Conservation (phyloP, 2,797 vertebrate species). For the Coendou prehensilis region DNA sequence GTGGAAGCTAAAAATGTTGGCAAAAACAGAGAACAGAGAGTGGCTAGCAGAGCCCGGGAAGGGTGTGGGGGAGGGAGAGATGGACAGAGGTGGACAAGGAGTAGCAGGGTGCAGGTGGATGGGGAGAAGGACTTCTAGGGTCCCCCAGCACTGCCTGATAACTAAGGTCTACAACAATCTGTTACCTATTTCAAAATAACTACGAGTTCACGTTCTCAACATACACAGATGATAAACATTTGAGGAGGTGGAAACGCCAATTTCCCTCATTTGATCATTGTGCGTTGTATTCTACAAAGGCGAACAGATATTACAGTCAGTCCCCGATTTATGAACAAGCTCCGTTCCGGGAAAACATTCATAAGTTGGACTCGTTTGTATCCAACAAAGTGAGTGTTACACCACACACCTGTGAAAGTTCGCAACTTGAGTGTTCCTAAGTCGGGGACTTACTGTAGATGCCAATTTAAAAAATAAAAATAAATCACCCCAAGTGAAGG, state of each 20-base stretch:
- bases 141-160: not conserved
- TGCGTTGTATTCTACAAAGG: not conserved
- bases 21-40: not conserved
- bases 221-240: not conserved
- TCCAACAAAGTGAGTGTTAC: not conserved
- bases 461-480: conserved; percentile 10
- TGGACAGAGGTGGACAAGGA: not conserved
- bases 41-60: not conserved
- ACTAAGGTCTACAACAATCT: not conserved
- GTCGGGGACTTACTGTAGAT: not conserved
- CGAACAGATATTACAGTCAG: not conserved
- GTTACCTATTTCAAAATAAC: not conserved
- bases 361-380: not conserved
- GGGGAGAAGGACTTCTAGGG: not conserved
- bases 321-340: not conserved
- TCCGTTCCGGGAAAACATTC: not conserved
- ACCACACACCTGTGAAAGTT: not conserved
- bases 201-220: not conserved
- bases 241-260: not conserved
- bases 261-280: not conserved
- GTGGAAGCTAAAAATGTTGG: not conserved
- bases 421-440: not conserved
- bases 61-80: too few species aligned
- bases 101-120: too few species aligned
- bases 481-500: not conserved